Conservation (phyloP, 2,113 vertebrate species). For the Brachyistius frenatus region DNA sequence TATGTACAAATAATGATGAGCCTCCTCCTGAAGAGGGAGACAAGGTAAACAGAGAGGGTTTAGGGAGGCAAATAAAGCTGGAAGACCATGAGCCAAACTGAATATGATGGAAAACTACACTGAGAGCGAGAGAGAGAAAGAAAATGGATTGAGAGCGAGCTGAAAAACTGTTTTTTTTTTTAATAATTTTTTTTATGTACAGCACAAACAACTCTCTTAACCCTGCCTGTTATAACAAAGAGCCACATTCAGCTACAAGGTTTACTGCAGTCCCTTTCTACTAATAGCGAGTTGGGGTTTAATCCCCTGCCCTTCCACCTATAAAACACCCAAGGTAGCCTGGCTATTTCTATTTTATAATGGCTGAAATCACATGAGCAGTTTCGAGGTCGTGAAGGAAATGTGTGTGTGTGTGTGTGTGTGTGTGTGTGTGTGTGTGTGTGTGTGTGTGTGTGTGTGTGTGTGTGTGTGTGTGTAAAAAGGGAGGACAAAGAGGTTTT, state of each 20-base stretch:
- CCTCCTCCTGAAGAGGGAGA: slow-evolving; percentile 13
- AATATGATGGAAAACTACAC: slow-evolving; percentile 27
- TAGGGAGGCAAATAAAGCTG: slow-evolving; percentile 15
- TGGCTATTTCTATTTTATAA: slow-evolving; percentile 45
- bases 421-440: not conserved
- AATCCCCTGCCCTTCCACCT: slow-evolving; percentile 27
- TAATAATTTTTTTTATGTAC: slow-evolving; percentile 15
- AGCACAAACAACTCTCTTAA: slow-evolving; percentile 62
- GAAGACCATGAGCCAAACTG: slow-evolving; percentile 21
- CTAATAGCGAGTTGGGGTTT: slow-evolving; percentile 42
- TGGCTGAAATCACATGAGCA: slow-evolving; percentile 53
- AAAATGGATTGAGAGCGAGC: not conserved
- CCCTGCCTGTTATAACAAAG: slow-evolving; percentile 51
- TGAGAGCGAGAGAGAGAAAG: slow-evolving; percentile 5
- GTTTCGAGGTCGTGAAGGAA: slow-evolving; percentile 50
- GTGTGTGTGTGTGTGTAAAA: no score
- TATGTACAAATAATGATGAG: slow-evolving; percentile 6
- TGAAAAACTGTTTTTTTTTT: not conserved
- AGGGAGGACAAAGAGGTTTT: not conserved
- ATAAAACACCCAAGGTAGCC: slow-evolving; percentile 55
- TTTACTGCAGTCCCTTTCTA: slow-evolving; percentile 35
- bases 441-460: not conserved
- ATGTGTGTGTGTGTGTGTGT: not conserved
- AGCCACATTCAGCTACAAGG: slow-evolving; percentile 59
- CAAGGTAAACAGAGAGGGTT: slow-evolving; percentile 3